Base-by-base conservation (phyloP, 2,888 invertebrate genomes). In the Rhingia rostrata region DNA sequence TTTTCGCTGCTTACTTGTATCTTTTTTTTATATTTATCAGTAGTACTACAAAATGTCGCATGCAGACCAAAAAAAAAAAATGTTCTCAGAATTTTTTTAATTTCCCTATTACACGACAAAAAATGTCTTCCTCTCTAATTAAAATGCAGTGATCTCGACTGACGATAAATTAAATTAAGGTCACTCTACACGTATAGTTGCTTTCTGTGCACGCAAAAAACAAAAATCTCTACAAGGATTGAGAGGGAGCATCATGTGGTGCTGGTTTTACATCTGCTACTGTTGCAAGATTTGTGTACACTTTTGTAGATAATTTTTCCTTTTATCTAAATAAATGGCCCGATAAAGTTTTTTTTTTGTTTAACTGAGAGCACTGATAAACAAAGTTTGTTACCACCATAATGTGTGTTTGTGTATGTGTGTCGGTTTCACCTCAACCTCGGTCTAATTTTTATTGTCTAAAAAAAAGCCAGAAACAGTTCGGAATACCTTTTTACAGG, bases 81-180 rank as follows among this genome's bases (percentile, higher is more conserved):
- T 41, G 41, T 41, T 9, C 41, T 9, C 10, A 10, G 45, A 9
- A 6, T 45, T 12, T 12, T 45, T 10, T 45, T 43, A 43, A 43
- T 43, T 43, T n/a, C 43, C 43, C 9, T 9, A n/a, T 43, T 43
- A 43, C 10, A 14, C 49, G 22, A 49, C 14, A 49, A 51, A 51
- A 10, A 51, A 10, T 51, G 22, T 4, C 6, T 10, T 30, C 30
- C 9, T 32, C 30, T 51, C 51, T 51, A 51, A 51, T 51, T 51
- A 51, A 51, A 51, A 51, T 51, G 51, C 51, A 51, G 51, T 51
- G 51, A 22, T 51, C 14, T 49, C 32, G 51, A 6, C 22, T 4
- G 4, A 30, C 22, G 22, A 51, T 32, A 51, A 51, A 51, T 51
- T 51, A 51, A 32, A 51, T 51, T 22, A 51, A 32, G 6, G 30